Evolutionary conservation across 2,113 vertebrate genomes (phyloP), one percentile per base, ranked within the genome.

Genomic region (Anolis carolinensis): DNA sequence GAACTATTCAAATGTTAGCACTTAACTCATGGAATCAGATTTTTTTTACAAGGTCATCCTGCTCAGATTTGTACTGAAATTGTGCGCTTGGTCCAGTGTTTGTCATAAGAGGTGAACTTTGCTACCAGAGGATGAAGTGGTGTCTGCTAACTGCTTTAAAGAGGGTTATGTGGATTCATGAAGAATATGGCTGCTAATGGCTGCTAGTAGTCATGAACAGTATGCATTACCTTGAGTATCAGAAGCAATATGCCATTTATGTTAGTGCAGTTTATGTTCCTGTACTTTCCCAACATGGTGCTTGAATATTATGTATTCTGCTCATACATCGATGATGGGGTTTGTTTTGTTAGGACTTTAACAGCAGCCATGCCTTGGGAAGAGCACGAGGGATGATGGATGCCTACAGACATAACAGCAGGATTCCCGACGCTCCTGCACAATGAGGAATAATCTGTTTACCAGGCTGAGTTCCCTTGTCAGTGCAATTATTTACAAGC

Each of bases 401-500:
- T 65, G 82, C 82, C 30, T 65, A 13, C 55, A 65, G 27, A 65
- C 27, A 30, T 50, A 39, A 70, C n/a, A 52, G 67, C 48, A 82
- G 39, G 82, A 84, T 75, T 84, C 72, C 82, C n/a, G 71, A 63
- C 55, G 65, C 32, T 27, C 62, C 44, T 81, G 79, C 16, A 81
- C 55, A 81, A 81, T 81, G 65, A 65, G 21, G 55, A 75, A 67
- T 67, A 52, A 67, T 75, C 55, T 86, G 71, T 86, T 81, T 81
- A 65, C 71, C 62, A 67, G 62, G 30, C 72, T 30, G 44, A 36
- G 32, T 18, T 81, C 36, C 59, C 71, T 86, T 81, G 39, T 75
- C 32, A 65, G 44, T 75, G 39, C 71, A 67, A 50, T 74, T 81
- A 74, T 81, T 86, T 81, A 81, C 75, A 85, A 85, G 65, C 75